Evolutionary conservation across 2,113 vertebrate genomes (phyloP).

Genomic region (Hippocampus abdominalis): DNA sequence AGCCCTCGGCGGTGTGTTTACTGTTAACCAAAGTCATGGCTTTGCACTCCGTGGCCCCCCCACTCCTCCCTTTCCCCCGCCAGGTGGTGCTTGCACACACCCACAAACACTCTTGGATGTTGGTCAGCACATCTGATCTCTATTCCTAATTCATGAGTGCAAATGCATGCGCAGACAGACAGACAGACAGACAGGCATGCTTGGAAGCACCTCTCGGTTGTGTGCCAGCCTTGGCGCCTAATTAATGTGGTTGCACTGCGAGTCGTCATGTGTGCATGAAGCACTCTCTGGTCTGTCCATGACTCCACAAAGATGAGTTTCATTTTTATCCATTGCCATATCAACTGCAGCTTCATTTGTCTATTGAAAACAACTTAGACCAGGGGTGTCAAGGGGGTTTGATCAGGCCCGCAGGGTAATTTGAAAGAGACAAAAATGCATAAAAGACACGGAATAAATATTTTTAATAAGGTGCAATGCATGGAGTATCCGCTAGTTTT

Average conservation of each 20-base stretch:
- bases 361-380: too few species aligned
- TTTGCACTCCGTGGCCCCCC: conserved; percentile 38
- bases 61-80: background rate
- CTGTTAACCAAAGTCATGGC: conserved; percentile 66
- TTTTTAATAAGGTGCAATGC: too few species aligned
- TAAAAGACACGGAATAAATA: too few species aligned
- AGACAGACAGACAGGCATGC: conserved; percentile 1
- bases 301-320: conserved; percentile 11
- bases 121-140: conserved; percentile 22
- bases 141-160: conserved; percentile 34
- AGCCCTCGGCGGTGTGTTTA: conserved; percentile 71
- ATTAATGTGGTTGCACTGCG: conserved; percentile 52
- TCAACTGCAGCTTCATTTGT: conserved; percentile 25
- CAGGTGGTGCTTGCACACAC: conserved; percentile 7
- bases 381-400: too few species aligned
- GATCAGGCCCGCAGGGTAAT: too few species aligned
- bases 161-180: conserved; percentile 3
- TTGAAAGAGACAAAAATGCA: too few species aligned
- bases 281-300: conserved; percentile 39
- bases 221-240: conserved; percentile 49
- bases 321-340: conserved; percentile 29
- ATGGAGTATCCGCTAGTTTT: too few species aligned
- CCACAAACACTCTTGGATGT: conserved; percentile 26
- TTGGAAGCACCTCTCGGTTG: conserved; percentile 25
- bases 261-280: conserved; percentile 60